Evolutionary conservation across 1,140 invertebrate genomes (phyloP).

Genomic region (Drosophila setifemur): DNA sequence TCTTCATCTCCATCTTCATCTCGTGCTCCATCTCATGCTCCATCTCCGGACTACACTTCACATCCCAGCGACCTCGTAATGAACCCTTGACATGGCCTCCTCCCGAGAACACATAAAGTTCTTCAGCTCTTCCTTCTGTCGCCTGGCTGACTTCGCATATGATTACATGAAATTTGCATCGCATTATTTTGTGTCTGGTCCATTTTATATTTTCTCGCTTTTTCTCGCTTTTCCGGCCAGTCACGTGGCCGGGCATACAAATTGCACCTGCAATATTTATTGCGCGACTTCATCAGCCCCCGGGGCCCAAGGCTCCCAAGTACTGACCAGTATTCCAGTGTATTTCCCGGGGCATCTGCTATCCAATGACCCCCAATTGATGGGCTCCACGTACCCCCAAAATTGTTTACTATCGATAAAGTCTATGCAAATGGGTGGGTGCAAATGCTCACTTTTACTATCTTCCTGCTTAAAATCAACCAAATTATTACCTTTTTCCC

Average conservation of each 20-base stretch:
- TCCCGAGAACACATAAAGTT: constrained; percentile 66
- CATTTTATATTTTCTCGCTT: neutral
- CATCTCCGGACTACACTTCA: constrained; percentile 32
- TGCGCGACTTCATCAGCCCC: constrained; percentile 22
- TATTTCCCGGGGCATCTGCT: constrained; percentile 31
- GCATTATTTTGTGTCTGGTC: constrained; percentile 66
- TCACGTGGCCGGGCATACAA: constrained; percentile 69
- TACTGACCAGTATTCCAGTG: constrained; percentile 17
- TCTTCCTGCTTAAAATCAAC: constrained; percentile 29
- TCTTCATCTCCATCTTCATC: neutral
- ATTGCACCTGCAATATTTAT: constrained; percentile 74
- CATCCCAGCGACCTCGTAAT: constrained; percentile 67
- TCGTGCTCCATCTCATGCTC: neutral
- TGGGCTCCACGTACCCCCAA: constrained; percentile 39
- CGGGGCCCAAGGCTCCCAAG: neutral
- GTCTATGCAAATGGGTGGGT: constrained; percentile 53
- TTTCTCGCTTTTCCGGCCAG: constrained; percentile 1
- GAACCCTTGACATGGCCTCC: constrained; percentile 65
- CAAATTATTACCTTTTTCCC: constrained; percentile 23
- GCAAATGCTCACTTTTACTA: constrained; percentile 5
- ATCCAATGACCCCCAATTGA: too few species aligned
- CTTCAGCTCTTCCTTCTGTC: constrained; percentile 23
- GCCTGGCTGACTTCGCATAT: constrained; percentile 66
- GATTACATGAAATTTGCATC: constrained; percentile 76
- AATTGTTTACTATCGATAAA: constrained; percentile 47